These are phyloP conservation scores for Prolemur simus DNA, from an alignment of 2,113 vertebrate species.

Conservation along the genomic window DNA sequence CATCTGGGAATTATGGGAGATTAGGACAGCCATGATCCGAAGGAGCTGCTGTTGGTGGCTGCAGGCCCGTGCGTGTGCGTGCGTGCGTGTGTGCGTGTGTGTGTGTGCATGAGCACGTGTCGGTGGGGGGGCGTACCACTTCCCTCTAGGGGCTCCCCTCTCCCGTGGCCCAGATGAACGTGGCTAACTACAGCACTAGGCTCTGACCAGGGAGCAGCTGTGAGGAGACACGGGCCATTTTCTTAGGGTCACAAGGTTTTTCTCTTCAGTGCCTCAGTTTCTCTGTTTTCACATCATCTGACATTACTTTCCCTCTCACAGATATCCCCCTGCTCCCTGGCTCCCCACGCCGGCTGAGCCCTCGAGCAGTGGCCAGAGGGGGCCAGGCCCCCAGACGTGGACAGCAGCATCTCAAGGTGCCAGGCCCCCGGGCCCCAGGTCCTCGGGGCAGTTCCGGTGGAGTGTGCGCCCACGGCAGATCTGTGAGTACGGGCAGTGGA, in stretches of 20 bases:
- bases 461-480: conserved; percentile 57
- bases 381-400: conserved; percentile 77
- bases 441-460: conserved; percentile 59
- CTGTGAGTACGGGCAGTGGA: conserved; percentile 79
- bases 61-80: neutral
- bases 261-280: neutral
- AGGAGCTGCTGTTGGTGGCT: neutral
- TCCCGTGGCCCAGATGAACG: neutral
- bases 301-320: conserved; percentile 52
- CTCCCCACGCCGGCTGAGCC: conserved; percentile 55
- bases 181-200: neutral
- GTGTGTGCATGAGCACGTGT: neutral
- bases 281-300: neutral
- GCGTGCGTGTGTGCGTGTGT: too few relatives aligned
- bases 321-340: conserved; percentile 73
- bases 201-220: neutral
- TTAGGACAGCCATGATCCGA: neutral
- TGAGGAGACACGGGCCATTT: neutral
- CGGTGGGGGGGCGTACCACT: neutral
- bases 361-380: conserved; percentile 78
- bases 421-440: conserved; percentile 76
- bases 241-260: rapidly evolving
- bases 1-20: neutral
- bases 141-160: neutral
- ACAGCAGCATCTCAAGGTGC: conserved; percentile 86